Base-by-base conservation (phyloP, 2,797 vertebrate species). In the Anas flavirostris region DNA sequence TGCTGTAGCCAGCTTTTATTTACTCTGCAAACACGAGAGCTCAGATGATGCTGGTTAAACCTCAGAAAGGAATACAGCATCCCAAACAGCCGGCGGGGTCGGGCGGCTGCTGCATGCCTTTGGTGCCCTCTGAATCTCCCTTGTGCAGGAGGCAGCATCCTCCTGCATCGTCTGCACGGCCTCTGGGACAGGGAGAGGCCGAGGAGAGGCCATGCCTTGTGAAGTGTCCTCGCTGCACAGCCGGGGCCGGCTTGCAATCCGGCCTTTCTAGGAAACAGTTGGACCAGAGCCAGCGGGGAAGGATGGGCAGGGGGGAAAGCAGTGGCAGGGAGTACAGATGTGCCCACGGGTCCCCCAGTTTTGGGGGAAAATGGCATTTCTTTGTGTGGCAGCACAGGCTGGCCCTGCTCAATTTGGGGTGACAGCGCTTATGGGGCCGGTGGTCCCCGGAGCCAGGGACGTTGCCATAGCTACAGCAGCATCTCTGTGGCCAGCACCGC, bases 391-490 rank as follows among this genome's bases (percentile, higher is more conserved):
- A 16, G 6, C 82, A 22, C 43, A 4, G 81, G 72, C 44, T 52
- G 16, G 77, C 82, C 13, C n/a, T 1, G 2, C 69, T 84, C 80
- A 88, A 63, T 80, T 82, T 72, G 80, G 75, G 89, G 75, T 86
- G 95, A 72, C 86, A 69, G 90, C 90, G 78, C 94, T 96, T 93
- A 91, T 6, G 76, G 96, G 93, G 94, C 94, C 59, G 26, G 78
- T 23, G 16, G 94, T 96, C 67, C 95, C 95, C 37, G 1, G 33
- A 82, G 91, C 43, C 23, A 91, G 96, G 91, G 39, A 46, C n/a
- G 97, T 98, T 97, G 63, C 98, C 96, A 97, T 98, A 96, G 97
- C 94, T 96, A 97, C 96, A 97, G 97, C 98, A 98, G 96, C 97
- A 97, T 97, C 97, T 90, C 96, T 97, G 96, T 96, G 80, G 78